A percentile compares a stretch with the other conserved stretches of the same genome.
phyloP scores from a whole-genome alignment of 30 jellyfish, hydroid and myxozoan genomes.

The Sanderia malayensis region DNA sequence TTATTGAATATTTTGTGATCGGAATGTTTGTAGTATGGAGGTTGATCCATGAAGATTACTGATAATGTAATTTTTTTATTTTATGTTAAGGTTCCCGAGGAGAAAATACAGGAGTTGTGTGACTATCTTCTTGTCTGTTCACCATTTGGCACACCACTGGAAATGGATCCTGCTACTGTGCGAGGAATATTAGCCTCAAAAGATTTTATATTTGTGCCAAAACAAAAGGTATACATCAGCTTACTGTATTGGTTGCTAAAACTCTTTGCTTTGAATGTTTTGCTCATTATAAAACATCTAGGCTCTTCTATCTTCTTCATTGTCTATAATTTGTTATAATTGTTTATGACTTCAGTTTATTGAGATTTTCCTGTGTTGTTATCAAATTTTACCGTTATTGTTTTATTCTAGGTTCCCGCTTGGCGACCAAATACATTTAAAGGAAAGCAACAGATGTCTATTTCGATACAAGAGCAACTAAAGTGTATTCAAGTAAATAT shows the following conservation, averaged over 20 bases:
- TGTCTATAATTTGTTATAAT: neutral
- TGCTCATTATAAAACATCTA: neutral
- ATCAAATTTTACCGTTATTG: neutral
- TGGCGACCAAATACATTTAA: conserved; percentile 81
- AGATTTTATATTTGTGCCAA: conserved; percentile 39
- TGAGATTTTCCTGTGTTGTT: neutral
- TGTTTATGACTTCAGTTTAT: neutral
- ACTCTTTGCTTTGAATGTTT: neutral
- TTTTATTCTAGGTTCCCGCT: conserved; percentile 66
- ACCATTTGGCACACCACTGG: conserved; percentile 94
- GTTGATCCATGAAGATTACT: no score
- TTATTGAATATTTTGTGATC: no score
- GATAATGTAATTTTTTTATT: no score
- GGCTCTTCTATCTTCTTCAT: neutral
- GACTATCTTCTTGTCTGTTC: conserved; percentile 74
- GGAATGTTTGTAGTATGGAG: no score
- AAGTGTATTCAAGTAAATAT: conserved; percentile 78
- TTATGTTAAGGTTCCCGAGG: conserved; percentile 44
- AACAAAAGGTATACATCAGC: conserved; percentile 47
- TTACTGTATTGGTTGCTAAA: neutral
- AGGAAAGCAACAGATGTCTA: conserved; percentile 70
- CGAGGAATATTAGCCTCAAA: conserved; percentile 63
- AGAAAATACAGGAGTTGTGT: conserved; percentile 43
- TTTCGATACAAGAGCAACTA: conserved; percentile 59
- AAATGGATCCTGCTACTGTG: conserved; percentile 66